Conservation (phyloP, 2,888 invertebrate species). For the Lycaena phlaeas region DNA sequence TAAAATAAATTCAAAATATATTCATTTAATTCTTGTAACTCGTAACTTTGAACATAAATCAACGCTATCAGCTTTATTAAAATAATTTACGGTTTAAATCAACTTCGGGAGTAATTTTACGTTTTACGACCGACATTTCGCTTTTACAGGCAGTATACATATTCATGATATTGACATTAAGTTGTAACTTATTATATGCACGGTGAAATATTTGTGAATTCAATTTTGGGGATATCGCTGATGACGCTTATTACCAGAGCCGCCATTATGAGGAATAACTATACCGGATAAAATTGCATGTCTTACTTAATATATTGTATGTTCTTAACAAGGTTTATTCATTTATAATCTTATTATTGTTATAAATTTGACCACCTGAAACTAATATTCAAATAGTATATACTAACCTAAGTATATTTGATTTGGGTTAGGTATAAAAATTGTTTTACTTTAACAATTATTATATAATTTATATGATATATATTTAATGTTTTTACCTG, state of each 20-base stretch:
- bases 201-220: not conserved
- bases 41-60: constrained; percentile 35
- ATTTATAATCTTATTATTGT: no score
- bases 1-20: constrained; percentile 13
- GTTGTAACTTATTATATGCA: constrained; percentile 2
- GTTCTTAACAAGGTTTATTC: no score
- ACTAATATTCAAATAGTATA: no score
- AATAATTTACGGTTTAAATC: constrained; percentile 37
- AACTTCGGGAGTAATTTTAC: constrained; percentile 28
- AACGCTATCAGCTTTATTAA: constrained; percentile 34
- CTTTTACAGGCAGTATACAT: constrained; percentile 10
- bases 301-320: no score
- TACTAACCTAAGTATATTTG: no score
- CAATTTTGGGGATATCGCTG: not conserved
- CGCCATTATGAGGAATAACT: no score
- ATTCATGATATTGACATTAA: constrained; percentile 11
- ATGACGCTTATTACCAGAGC: not conserved
- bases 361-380: no score
- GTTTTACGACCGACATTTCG: constrained; percentile 21
- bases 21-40: constrained; percentile 22
- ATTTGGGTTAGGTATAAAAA: no score
- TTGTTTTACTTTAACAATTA: no score
- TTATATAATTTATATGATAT: no score
- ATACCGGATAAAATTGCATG: no score
- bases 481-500: no score